Evolutionary conservation across 2,113 vertebrate species (phyloP).

Genomic region (Nycticebus coucang): DNA sequence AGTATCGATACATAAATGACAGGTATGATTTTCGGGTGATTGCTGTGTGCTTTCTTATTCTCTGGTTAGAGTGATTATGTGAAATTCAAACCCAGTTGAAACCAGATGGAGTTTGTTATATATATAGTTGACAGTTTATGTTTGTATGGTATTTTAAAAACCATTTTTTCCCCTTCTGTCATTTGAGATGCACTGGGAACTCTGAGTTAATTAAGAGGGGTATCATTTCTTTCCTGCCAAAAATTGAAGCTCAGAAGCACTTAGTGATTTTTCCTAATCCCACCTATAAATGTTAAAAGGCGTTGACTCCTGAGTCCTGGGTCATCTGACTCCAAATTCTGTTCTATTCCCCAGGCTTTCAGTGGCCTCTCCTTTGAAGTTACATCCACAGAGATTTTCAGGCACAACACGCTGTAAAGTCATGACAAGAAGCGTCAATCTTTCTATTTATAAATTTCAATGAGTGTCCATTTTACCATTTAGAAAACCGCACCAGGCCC

Average conservation of each 20-base stretch:
- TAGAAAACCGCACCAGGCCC: neutral
- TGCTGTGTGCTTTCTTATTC: neutral
- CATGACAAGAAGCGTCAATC: neutral
- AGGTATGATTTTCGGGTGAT: slow-evolving; percentile 9
- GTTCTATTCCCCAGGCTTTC: neutral
- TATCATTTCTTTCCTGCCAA: slow-evolving; percentile 46
- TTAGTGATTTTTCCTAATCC: slow-evolving; percentile 20
- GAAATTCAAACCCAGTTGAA: slow-evolving; percentile 23
- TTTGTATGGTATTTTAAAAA: neutral
- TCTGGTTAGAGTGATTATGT: neutral
- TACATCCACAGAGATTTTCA: neutral
- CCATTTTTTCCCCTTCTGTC: neutral
- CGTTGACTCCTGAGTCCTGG: neutral
- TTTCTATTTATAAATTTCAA: neutral
- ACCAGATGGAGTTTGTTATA: neutral
- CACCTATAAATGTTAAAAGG: neutral
- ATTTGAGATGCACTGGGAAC: slow-evolving; percentile 47
- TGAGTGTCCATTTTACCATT: neutral
- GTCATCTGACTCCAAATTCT: neutral
- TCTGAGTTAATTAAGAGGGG: slow-evolving; percentile 33
- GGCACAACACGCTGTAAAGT: neutral
- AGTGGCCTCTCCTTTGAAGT: neutral
- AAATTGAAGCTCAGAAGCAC: slow-evolving; percentile 23
- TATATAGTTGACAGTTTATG: slow-evolving; percentile 12
- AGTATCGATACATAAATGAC: neutral